Evolutionary conservation across 1,140 invertebrate genomes (phyloP), one percentile per base, ranked within the genome.

Genomic region (Nephila pilipes): DNA sequence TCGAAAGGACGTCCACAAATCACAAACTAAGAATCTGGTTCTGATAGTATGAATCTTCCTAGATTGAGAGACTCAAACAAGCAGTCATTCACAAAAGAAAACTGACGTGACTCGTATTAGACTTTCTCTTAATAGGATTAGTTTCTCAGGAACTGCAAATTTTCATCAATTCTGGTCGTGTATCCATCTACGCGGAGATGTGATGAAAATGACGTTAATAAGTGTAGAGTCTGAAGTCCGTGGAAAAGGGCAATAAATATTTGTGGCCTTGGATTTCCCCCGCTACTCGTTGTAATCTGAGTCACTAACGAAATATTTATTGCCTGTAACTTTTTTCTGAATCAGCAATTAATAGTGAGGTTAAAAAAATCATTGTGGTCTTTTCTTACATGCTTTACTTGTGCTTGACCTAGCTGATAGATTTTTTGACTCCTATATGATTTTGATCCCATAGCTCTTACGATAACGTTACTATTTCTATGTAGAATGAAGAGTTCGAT

Each of bases 291-390:
- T 22, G 38, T 81, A 81, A 55, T 81, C 80, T 81, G 80, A 81
- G 38, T 81, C 80, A 81, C 20, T 54, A 46, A n/a, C 46, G 36
- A 81, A 81, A 29, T 81, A 81, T 81, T 81, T 81, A 81, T 81
- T 54, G 80, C 80, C 38, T 16, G 36, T n/a, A 46, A 55, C 46
- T 81, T 46, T 46, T 10, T 46, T 81, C 80, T 81, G 80, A 81
- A 81, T 55, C 80, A 55, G 38, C 38, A 55, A 81, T 54, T 81
- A 46, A 54, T 55, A 54, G 12, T 81, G 16, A 81, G 54, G 46
- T 10, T 10, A n/a, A n/a, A 54, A 81, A 81, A 81, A 25, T 25
- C 16, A n/a, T 55, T 25, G 36, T n/a, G 38, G 80, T 22, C 18
- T 54, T 81, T 80, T 36, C 29, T 46, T 38, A 32, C 16, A 16